Evolutionary conservation across 2,797 vertebrate species (phyloP), one percentile per base, ranked within the genome.

Genomic region (Molothrus aeneus): DNA sequence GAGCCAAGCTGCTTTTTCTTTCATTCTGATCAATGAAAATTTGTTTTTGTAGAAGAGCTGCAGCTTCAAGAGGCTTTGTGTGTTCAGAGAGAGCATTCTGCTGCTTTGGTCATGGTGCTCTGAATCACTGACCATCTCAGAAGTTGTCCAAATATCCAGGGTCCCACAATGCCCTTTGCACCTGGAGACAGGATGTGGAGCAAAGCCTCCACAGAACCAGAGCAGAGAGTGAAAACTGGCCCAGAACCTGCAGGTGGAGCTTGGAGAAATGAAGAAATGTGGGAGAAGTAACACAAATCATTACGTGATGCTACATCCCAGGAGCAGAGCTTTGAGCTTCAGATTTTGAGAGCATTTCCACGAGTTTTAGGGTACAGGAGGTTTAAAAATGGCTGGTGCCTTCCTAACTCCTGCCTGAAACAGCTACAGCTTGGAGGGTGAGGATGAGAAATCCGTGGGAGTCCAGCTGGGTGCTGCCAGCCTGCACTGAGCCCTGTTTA

Each of bases 241-340:
- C 83, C 26, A 11, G 6, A 70, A 85, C 40, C 38, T 65, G 74
- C 21, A 66, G 51, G 6, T 8, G 13, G 40, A 79, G 60, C 25
- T 5, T 1, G n/a, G 22, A 3, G 4, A 26, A 34, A 74, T 29
- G 65, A 66, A 87, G 42, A 84, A 94, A 87, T 0, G 6, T 4
- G 9, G 6, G 64, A 10, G 38, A 74, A 50, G 4, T 9, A 38
- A 68, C 65, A 53, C 13, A 21, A 40, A 63, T 21, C 45, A 40
- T 22, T 4, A n/a, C 0, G 3, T 56, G 82, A 40, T 42, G 17
- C 24, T n/a, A 10, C 48, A 28, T 16, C 20, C 18, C 0, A 5
- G 42, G 19, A 80, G 51, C 2, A 57, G 18, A 60, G 36, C 34
- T 54, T 48, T 50, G 19, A 0, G 3, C 22, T 66, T 63, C 56